Evolutionary conservation across 2,113 vertebrate genomes (phyloP).

Genomic region (Murina feae): DNA sequence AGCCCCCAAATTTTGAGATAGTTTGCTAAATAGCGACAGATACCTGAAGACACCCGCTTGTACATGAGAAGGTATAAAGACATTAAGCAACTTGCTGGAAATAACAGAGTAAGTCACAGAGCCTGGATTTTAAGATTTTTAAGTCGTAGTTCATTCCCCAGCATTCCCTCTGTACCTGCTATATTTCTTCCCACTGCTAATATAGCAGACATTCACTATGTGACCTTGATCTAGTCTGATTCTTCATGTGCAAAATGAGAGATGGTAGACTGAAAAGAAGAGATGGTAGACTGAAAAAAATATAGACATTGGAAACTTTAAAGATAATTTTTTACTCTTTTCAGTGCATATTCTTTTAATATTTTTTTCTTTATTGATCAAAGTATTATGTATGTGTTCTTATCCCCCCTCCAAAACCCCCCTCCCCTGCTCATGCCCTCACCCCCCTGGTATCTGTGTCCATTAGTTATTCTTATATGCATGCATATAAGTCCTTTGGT

Average conservation of each 20-base stretch:
- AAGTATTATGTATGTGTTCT: too few relatives aligned
- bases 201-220: background rate
- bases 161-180: background rate
- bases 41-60: background rate
- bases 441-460: too few relatives aligned
- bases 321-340: background rate
- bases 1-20: background rate
- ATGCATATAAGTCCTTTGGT: too few relatives aligned
- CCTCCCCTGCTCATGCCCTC: too few relatives aligned
- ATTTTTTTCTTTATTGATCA: background rate
- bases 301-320: background rate
- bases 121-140: background rate
- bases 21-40: background rate
- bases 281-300: background rate
- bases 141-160: background rate
- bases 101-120: background rate
- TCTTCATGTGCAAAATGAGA: background rate
- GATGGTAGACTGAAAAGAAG: background rate
- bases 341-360: background rate
- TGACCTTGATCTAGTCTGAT: background rate
- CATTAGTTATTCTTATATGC: too few relatives aligned
- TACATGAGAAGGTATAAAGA: background rate
- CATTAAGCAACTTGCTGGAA: background rate
- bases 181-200: background rate
- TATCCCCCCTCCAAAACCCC: too few relatives aligned